Evolutionary conservation across 1,140 invertebrate genomes (phyloP), one percentile per base, ranked within the genome.

Genomic region (Nymphalis io): DNA sequence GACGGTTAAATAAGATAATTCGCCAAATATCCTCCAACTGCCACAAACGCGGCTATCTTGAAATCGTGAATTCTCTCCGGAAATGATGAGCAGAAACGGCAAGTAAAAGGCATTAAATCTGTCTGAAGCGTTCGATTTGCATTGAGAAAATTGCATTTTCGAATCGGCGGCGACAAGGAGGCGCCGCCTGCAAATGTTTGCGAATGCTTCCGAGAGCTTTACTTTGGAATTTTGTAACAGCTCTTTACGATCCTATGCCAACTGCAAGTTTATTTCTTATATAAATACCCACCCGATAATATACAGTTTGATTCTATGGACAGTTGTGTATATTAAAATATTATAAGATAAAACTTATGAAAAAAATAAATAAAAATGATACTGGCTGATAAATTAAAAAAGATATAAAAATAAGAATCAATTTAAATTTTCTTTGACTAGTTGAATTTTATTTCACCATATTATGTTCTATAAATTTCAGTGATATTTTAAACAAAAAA

Each of bases 71-170:
- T 85, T 81, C 75, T 84, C 75, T 74, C 73, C 80, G 85, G 82
- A 88, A 88, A 85, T 87, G 81, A 89, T 82, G 85, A 82, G 79
- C 85, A 79, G 83, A 90, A 85, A 80, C 80, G 79, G 74, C 84
- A 86, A 89, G 84, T 85, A 83, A 87, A 88, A 87, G 81, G 82
- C 84, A 87, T 90, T 90, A 90, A 88, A 88, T 88, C 84, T 84
- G 86, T 87, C 84, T 87, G 80, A 77, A 70, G 78, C 80, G 79
- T 87, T 90, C 86, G 86, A 88, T 90, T 90, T 90, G 84, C 85
- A 90, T 88, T 84, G 85, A 76, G 81, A 87, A 88, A 88, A 89
- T 88, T 89, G 87, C 87, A 86, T 89, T 87, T 88, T 88, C 78
- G 72, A 84, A 76, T 83, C 77, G 82, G 77, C 82, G 84, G 76